phyloP scores from a whole-genome alignment of 2,113 vertebrate species.

The Lucifuga dentata region DNA sequence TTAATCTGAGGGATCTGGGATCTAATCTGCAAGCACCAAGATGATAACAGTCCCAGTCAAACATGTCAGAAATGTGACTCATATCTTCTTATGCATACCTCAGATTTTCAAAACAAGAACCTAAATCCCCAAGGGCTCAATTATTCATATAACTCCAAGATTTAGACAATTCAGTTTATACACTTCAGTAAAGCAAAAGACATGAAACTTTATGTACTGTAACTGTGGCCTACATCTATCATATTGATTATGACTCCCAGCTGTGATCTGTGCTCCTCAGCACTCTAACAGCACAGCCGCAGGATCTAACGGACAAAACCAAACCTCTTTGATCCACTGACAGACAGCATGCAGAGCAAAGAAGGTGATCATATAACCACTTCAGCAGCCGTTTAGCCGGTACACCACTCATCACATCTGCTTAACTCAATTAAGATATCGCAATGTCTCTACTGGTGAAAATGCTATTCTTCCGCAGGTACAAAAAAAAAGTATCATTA shows the following conservation, averaged over 20 bases:
- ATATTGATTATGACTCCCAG: conserved; percentile 46
- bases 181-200: background rate
- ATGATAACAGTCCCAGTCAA: conserved; percentile 11
- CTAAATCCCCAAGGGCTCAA: conserved; percentile 1
- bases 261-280: conserved; percentile 38
- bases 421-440: conserved; percentile 64
- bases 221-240: conserved; percentile 38
- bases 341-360: conserved; percentile 45
- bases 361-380: conserved; percentile 52
- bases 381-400: conserved; percentile 53
- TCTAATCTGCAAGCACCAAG: conserved; percentile 28
- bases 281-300: conserved; percentile 21
- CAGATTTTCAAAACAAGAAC: conserved; percentile 5
- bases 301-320: conserved; percentile 39
- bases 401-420: conserved; percentile 55
- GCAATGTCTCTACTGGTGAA: conserved; percentile 24
- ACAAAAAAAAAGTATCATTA: conserved; percentile 39
- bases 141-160: background rate
- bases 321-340: conserved; percentile 36
- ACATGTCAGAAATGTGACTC: conserved; percentile 16
- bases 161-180: background rate
- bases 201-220: too few species aligned
- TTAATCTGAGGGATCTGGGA: conserved; percentile 4
- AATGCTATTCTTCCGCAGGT: conserved; percentile 24
- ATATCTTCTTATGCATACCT: conserved; percentile 11